Percentiles rank a stretch among this genome's conserved stretches.
These are phyloP conservation scores for Odontomyia ornata DNA, from an alignment of 2,888 invertebrate genomes.

Conservation along the genomic window DNA sequence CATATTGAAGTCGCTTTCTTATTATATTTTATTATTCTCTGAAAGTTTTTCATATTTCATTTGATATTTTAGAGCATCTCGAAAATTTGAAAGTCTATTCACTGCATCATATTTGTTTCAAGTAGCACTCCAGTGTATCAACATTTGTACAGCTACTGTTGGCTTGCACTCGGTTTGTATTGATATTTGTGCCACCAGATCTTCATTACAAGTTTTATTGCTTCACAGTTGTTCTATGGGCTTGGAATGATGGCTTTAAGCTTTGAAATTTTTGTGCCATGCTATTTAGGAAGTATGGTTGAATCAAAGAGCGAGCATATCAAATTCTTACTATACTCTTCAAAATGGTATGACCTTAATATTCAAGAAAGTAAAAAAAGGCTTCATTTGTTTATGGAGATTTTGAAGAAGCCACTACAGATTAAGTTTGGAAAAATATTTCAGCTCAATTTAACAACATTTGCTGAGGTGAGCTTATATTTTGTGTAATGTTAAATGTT, in stretches of 20 bases:
- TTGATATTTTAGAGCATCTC: background rate
- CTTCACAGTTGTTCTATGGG: background rate
- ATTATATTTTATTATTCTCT: too few species aligned
- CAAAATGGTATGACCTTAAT: background rate
- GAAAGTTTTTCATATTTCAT: background rate
- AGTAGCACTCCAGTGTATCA: background rate
- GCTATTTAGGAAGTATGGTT: background rate
- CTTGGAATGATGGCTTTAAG: background rate
- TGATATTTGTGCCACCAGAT: too few species aligned
- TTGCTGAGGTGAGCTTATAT: background rate
- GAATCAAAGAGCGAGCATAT: background rate
- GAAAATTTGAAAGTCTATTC: background rate
- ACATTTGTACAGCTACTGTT: background rate
- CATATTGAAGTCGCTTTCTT: too few species aligned
- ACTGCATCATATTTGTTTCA: background rate
- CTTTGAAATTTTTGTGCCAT: background rate
- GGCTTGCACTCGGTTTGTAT: background rate
- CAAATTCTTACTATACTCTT: background rate
- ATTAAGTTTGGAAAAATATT: constrained; percentile 1
- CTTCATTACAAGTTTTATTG: background rate
- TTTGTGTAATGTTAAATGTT: background rate
- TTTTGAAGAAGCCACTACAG: background rate
- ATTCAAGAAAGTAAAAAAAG: background rate
- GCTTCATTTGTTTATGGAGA: background rate
- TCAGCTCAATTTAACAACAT: background rate